These are phyloP conservation scores for Oenanthe melanoleuca DNA, from an alignment of 2,113 vertebrate species.

Conservation along the genomic window DNA sequence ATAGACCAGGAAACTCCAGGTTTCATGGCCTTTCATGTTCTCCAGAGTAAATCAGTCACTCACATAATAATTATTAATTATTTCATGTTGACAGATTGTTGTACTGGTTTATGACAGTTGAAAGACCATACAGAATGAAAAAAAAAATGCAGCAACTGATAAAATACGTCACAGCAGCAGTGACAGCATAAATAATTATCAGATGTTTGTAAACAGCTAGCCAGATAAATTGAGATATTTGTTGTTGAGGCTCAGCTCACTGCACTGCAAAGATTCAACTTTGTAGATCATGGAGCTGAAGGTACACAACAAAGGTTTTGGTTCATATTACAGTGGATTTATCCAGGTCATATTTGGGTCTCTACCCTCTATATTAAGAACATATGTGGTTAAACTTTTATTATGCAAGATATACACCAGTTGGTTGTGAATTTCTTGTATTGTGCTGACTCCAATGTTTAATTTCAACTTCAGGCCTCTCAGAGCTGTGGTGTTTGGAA, in stretches of 20 bases:
- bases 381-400: constrained; percentile 66
- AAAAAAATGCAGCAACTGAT: constrained; percentile 52
- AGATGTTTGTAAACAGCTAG: constrained; percentile 29
- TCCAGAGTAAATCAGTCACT: constrained; percentile 77
- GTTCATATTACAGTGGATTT: constrained; percentile 37
- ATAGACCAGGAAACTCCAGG: constrained; percentile 71
- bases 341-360: constrained; percentile 60
- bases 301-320: not conserved
- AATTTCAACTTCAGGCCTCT: constrained; percentile 51
- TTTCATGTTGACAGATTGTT: constrained; percentile 68
- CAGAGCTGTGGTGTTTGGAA: constrained; percentile 22
- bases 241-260: not conserved
- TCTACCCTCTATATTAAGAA: constrained; percentile 57
- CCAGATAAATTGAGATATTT: constrained; percentile 9
- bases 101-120: constrained; percentile 74
- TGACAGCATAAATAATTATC: constrained; percentile 58
- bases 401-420: constrained; percentile 58
- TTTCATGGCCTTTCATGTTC: constrained; percentile 78
- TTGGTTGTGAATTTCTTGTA: constrained; percentile 58
- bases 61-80: constrained; percentile 81
- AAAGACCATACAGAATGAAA: constrained; percentile 55
- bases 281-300: not conserved
- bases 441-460: constrained; percentile 60
- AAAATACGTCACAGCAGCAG: constrained; percentile 58
- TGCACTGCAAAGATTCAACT: not conserved